Evolutionary conservation across 2,113 vertebrate species (phyloP).

Genomic region (Thomomys bottae): DNA sequence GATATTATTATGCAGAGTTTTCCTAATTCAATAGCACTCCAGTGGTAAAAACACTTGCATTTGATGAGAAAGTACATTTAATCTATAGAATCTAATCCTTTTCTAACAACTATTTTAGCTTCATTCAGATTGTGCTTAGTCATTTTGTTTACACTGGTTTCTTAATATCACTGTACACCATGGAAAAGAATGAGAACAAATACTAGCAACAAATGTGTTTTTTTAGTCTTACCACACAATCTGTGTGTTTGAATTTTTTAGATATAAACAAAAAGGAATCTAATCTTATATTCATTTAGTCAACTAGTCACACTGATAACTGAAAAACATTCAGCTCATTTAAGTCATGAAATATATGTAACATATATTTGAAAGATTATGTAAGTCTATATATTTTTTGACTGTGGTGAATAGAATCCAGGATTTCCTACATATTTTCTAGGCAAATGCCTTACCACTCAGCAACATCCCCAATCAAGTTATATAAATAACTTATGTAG

Average conservation of each 20-base stretch:
- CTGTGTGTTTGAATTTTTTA: neutral
- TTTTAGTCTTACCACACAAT: neutral
- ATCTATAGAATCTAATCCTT: neutral
- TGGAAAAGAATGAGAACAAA: neutral
- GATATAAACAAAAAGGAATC: neutral
- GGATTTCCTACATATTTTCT: neutral
- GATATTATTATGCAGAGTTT: constrained; percentile 51
- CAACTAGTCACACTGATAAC: neutral
- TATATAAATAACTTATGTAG: constrained; percentile 7
- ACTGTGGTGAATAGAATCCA: neutral
- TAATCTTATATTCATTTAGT: neutral
- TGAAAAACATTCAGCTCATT: neutral
- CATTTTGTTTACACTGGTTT: neutral
- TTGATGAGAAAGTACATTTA: neutral
- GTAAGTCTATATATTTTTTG: neutral
- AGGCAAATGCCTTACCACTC: neutral
- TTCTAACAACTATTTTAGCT: neutral
- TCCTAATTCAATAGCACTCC: constrained; percentile 17
- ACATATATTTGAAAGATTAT: neutral
- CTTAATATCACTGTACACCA: neutral
- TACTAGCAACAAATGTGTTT: neutral
- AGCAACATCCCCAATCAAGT: neutral
- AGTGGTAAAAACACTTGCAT: constrained; percentile 15
- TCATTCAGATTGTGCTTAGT: neutral
- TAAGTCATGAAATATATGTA: neutral